Percentiles rank a stretch among this genome's conserved stretches.
Conservation (phyloP, 2,888 invertebrate genomes). For the Ceriagrion tenellum region DNA sequence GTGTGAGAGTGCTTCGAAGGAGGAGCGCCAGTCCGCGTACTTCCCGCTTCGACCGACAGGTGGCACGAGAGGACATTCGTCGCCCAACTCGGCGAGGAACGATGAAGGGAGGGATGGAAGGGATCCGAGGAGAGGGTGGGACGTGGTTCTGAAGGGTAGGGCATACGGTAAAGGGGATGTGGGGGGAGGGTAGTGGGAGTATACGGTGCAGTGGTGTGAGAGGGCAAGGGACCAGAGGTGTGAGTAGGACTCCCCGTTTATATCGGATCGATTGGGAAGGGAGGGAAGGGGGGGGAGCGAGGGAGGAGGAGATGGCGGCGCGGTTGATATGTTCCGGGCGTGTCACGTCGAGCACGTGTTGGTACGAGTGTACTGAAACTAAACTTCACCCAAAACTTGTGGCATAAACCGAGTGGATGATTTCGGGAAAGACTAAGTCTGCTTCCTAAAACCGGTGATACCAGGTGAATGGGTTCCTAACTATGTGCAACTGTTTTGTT, state of each 20-base stretch:
- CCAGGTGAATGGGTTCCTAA: no score
- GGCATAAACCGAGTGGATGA: no score
- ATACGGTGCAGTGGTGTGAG: not conserved
- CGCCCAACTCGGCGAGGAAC: not conserved
- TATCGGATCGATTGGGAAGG: not conserved
- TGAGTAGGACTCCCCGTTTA: not conserved
- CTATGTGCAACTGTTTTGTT: no score
- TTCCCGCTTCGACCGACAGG: constrained; percentile 54
- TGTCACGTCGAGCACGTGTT: not conserved
- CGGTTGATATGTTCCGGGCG: not conserved
- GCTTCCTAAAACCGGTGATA: no score
- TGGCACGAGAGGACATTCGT: constrained; percentile 45
- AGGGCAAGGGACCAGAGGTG: not conserved
- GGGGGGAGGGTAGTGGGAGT: not conserved
- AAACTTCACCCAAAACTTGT: no score
- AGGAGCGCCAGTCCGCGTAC: constrained; percentile 9
- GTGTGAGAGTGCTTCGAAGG: not conserved
- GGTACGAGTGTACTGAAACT: not conserved
- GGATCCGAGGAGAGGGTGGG: not conserved
- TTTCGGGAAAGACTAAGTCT: no score
- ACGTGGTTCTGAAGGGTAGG: not conserved
- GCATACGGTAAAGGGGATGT: no score
- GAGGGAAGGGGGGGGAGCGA: not conserved
- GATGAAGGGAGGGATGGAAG: not conserved
- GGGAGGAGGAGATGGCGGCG: not conserved